Percentiles rank a stretch among this genome's conserved stretches.
These are phyloP conservation scores for Rhabditoides inermis DNA, from an alignment of 2,888 invertebrate species.

Conservation along the genomic window DNA sequence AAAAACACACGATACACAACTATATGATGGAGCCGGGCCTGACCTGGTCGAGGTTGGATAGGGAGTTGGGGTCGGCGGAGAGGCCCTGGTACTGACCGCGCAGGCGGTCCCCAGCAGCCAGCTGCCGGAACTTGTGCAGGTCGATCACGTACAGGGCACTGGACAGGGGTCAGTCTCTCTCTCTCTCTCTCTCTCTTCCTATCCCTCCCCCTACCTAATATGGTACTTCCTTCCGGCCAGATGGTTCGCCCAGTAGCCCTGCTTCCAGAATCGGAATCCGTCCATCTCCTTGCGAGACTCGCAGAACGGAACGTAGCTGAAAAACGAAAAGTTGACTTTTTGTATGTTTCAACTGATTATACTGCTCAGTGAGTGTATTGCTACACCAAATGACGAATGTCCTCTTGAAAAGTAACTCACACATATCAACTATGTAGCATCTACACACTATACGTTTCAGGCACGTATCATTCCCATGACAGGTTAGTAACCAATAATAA, in stretches of 20 bases:
- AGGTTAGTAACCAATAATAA: too few relatives aligned
- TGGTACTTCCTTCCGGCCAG: slow-evolving; percentile 81
- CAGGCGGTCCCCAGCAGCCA: slow-evolving; percentile 93
- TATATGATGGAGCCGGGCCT: too few relatives aligned
- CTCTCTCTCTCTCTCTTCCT: background rate
- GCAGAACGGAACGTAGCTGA: slow-evolving; percentile 90
- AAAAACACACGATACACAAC: too few relatives aligned
- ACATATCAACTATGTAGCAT: too few relatives aligned
- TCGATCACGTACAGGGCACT: slow-evolving; percentile 97
- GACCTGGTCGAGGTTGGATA: slow-evolving; percentile 81
- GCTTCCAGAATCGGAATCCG: slow-evolving; percentile 96
- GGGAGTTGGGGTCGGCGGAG: slow-evolving; percentile 95
- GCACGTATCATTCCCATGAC: too few relatives aligned
- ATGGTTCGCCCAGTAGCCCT: slow-evolving; percentile 98
- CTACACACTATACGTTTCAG: too few relatives aligned
- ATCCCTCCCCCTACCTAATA: slow-evolving; percentile 51
- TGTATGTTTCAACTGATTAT: slow-evolving; percentile 86
- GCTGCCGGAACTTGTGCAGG: slow-evolving; percentile 83
- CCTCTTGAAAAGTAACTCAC: too few relatives aligned
- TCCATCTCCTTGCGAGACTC: slow-evolving; percentile 96
- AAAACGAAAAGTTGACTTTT: slow-evolving; percentile 61
- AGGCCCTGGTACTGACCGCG: slow-evolving; percentile 97
- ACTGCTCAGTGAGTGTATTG: too few relatives aligned
- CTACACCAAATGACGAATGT: too few relatives aligned
- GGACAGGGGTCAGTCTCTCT: slow-evolving; percentile 52